Evolutionary conservation across 1,140 invertebrate genomes (phyloP), one percentile per base, ranked within the genome.

Genomic region (Augochlora pura): DNA sequence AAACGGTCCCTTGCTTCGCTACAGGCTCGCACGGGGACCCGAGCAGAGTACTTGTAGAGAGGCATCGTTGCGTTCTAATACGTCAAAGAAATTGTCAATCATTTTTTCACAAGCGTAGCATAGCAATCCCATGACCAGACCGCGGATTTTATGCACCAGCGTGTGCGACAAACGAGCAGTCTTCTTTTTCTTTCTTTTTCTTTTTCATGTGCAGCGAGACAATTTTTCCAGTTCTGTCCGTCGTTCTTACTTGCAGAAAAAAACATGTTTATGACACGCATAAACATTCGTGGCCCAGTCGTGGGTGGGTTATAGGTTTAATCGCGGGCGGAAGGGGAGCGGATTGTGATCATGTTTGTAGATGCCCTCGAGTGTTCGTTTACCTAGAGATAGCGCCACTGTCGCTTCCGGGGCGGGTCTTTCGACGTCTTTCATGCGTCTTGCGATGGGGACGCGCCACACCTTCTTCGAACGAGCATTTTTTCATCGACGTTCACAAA

Each of bases 401-500:
- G 21, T 5, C 49, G 64, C 70, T 83, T 84, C 76, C 70, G 77
- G 60, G n/a, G 60, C 75, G 72, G 65, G n/a, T 65, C 75, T 54
- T 25, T 66, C 52, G 38, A 52, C 59, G 52, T 83, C 54, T 75
- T 66, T 81, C 65, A 69, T 23, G 64, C 46, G 46, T 83, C 32
- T 64, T 62, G 39, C 59, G 76, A 76, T n/a, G 54, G 38, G 59
- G 27, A 14, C 25, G 21, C 16, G 25, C 72, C 59, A 70, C 60
- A 69, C 63, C 63, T 59, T 63, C 16, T 38, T 65, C 63, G 66
- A 66, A 74, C 68, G 54, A 72, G 49, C 67, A 68, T 52, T 86
- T 84, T 46, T 46, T 81, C 68, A 64, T 84, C 69, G 14, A 83
- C 66, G 59, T 62, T 75, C 85, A 12, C 32, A 32, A 32, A 32